These are phyloP conservation scores for Ditula angustiorana DNA, from an alignment of 2,888 invertebrate species.

Conservation along the genomic window DNA sequence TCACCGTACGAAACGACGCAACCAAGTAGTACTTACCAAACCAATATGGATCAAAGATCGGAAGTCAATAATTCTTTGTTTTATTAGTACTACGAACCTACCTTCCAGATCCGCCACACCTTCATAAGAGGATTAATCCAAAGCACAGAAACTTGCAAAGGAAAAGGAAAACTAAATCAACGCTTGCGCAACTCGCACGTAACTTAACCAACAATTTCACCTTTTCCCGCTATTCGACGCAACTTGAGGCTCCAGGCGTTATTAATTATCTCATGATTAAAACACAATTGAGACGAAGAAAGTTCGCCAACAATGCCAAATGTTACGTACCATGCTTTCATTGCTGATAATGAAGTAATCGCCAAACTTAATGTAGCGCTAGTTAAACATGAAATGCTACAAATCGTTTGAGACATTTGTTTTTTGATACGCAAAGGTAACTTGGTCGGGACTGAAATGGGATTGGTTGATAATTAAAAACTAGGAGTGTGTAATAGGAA, in stretches of 20 bases:
- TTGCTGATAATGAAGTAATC: conserved; percentile 46
- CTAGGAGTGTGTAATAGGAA: conserved; percentile 66
- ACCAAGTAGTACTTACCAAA: too few species aligned
- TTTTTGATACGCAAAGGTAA: neutral
- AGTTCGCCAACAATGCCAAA: conserved; percentile 68
- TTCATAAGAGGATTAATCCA: neutral
- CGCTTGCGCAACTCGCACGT: conserved; percentile 23
- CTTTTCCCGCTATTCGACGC: conserved; percentile 6
- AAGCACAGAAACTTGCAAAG: neutral
- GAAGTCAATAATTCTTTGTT: too few species aligned
- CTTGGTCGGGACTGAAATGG: neutral
- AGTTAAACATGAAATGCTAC: neutral
- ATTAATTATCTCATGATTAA: conserved; percentile 66
- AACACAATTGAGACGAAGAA: conserved; percentile 68
- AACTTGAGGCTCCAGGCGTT: conserved; percentile 21
- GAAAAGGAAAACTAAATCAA: conserved; percentile 5
- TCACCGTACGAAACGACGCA: too few species aligned
- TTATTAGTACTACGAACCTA: too few species aligned
- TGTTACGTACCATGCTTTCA: conserved; percentile 67
- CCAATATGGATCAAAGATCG: too few species aligned
- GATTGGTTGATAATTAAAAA: conserved; percentile 67
- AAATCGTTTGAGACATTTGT: neutral
- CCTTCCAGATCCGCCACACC: neutral
- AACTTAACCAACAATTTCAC: conserved; percentile 23
- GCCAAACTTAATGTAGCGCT: neutral